Conservation (phyloP, 2,113 vertebrate species). For the Nannospalax galili region DNA sequence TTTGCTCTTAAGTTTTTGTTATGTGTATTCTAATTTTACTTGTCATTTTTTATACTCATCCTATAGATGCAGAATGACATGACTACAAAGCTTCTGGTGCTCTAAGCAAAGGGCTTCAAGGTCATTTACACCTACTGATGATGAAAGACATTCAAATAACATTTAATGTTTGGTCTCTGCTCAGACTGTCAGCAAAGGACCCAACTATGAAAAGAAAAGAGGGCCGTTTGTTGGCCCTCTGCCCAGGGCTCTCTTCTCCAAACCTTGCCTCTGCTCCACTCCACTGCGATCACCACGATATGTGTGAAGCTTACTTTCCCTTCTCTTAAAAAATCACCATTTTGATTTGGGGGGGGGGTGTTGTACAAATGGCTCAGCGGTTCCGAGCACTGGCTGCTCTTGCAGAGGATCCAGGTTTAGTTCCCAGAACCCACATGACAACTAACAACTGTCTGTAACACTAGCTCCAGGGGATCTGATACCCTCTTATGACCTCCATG, state of each 20-base stretch:
- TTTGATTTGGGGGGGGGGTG: neutral
- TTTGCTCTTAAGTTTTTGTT: neutral
- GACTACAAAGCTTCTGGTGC: neutral
- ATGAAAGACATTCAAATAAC: slow-evolving; percentile 34
- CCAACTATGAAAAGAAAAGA: neutral
- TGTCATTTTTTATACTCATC: neutral
- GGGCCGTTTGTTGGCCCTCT: neutral
- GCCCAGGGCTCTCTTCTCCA: neutral
- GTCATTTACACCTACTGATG: neutral
- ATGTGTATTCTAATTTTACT: neutral
- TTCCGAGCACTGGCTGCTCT: too few relatives aligned
- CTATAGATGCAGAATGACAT: neutral
- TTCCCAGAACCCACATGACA: too few relatives aligned
- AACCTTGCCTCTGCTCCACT: neutral
- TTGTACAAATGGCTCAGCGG: neutral
- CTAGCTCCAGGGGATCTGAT: too few relatives aligned
- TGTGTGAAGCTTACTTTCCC: neutral
- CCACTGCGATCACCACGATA: neutral
- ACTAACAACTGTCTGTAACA: too few relatives aligned
- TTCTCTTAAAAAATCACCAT: neutral
- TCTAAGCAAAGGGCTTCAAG: neutral
- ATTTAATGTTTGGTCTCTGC: slow-evolving; percentile 21
- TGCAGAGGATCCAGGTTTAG: too few relatives aligned
- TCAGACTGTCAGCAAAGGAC: neutral
- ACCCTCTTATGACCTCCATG: too few relatives aligned